These are phyloP conservation scores for Zootermopsis nevadensis DNA, from an alignment of 2,888 invertebrate species.

Conservation along the genomic window DNA sequence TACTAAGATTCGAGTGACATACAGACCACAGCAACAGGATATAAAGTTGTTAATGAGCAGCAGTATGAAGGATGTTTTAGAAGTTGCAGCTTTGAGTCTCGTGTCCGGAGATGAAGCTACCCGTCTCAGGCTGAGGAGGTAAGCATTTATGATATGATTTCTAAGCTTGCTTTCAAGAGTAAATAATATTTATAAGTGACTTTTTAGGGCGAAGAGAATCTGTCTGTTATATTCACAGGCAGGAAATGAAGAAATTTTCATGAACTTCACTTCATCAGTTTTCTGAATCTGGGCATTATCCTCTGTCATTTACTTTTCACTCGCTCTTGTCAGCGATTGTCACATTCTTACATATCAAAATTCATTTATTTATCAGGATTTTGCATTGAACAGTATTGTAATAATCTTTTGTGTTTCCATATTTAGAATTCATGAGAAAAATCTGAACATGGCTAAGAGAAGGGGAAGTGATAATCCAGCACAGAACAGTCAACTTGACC, in stretches of 20 bases:
- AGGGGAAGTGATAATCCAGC: not conserved
- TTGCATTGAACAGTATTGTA: too few species aligned
- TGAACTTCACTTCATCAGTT: too few species aligned
- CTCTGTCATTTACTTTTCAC: too few species aligned
- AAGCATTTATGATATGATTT: not conserved
- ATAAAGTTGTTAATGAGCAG: not conserved
- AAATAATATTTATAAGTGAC: too few species aligned
- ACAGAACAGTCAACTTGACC: not conserved
- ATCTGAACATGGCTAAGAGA: not conserved
- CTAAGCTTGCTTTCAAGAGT: too few species aligned
- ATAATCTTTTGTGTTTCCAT: not conserved
- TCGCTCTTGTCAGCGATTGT: too few species aligned
- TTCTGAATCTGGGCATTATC: too few species aligned
- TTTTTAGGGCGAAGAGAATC: too few species aligned
- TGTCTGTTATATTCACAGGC: too few species aligned
- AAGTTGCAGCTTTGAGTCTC: not conserved
- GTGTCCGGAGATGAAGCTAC: slow-evolving; percentile 28
- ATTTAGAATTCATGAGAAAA: slow-evolving; percentile 6
- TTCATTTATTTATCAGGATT: too few species aligned
- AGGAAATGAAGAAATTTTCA: too few species aligned
- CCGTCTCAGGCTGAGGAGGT: slow-evolving; percentile 21
- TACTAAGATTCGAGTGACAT: not conserved
- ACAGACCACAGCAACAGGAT: slow-evolving; percentile 3
- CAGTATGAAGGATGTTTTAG: slow-evolving; percentile 1
- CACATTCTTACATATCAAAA: too few species aligned